A percentile compares a stretch with the other conserved stretches of the same genome.
Evolutionary conservation across 2,113 vertebrate genomes (phyloP).

Genomic region (Cyanocitta stelleri): DNA sequence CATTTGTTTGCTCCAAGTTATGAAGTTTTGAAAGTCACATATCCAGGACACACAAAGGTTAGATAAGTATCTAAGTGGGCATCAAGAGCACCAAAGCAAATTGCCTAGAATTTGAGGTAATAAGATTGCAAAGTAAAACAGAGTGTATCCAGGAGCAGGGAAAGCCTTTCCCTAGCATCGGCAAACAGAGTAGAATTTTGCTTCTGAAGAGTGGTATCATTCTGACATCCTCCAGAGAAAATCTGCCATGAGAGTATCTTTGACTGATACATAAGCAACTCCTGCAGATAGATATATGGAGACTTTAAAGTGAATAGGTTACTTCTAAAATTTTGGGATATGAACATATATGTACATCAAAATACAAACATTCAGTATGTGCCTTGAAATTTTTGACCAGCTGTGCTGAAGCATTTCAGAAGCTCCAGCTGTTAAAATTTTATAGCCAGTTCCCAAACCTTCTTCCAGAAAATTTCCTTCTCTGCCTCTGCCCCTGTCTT

Average conservation of each 20-base stretch:
- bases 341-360: neutral
- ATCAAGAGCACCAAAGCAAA: neutral
- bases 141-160: neutral
- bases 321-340: neutral
- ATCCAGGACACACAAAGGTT: neutral
- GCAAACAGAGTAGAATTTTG: neutral
- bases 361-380: neutral
- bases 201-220: neutral
- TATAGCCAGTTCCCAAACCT: neutral
- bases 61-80: neutral
- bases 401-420: neutral
- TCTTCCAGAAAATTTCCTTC: neutral
- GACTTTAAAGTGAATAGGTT: neutral
- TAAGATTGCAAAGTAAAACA: neutral
- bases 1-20: neutral
- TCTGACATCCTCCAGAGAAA: neutral
- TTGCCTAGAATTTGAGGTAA: neutral
- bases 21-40: neutral
- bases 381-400: neutral
- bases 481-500: neutral
- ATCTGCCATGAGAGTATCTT: neutral
- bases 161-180: neutral
- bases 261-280: neutral
- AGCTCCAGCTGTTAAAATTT: neutral
- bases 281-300: neutral